Conservation (phyloP, 2,797 vertebrate genomes). For the Urosaurus nigricauda region DNA sequence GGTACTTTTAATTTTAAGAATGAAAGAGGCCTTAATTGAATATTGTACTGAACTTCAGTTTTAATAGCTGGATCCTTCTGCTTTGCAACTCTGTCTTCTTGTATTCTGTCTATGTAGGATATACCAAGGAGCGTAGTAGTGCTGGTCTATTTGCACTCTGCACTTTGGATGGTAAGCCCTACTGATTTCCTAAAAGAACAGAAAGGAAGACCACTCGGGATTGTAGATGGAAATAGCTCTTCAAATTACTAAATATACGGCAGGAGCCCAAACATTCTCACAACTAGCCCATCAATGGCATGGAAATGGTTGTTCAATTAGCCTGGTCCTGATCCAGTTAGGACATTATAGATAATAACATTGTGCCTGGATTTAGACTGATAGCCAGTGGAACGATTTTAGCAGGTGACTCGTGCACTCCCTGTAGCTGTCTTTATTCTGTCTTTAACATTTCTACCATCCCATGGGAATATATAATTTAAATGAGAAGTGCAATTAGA, state of each 20-base stretch:
- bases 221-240: not conserved
- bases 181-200: not conserved
- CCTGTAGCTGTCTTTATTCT: too few species aligned
- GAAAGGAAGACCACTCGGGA: not conserved
- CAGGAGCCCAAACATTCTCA: not conserved
- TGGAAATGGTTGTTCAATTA: not conserved
- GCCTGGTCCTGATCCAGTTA: too few species aligned
- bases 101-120: conserved; percentile 76
- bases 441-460: too few species aligned
- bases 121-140: conserved; percentile 80
- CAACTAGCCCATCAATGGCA: not conserved
- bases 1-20: not conserved
- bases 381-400: too few species aligned
- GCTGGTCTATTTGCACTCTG: conserved; percentile 95
- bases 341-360: too few species aligned
- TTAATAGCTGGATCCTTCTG: not conserved
- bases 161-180: conserved; percentile 92
- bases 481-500: too few species aligned
- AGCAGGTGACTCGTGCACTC: too few species aligned
- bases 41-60: not conserved
- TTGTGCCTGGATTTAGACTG: too few species aligned
- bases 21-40: not conserved
- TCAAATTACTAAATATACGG: not conserved
- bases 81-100: conserved; percentile 6
- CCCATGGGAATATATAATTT: too few species aligned